Base-by-base conservation (phyloP, 2,888 invertebrate genomes). In the Cantharis lateralis region DNA sequence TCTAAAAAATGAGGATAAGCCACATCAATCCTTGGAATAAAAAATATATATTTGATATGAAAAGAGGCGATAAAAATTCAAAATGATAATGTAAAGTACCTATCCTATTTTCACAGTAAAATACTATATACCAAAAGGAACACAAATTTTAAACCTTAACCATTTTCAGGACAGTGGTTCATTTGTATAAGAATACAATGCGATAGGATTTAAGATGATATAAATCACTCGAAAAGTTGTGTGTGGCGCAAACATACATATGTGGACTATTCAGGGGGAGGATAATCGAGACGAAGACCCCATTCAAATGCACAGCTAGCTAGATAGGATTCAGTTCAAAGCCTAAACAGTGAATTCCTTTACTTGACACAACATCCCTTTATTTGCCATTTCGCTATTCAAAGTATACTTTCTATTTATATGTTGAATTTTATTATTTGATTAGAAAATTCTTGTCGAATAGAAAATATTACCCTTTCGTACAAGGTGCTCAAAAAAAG, bases 161-260 rank as follows among this genome's bases (percentile, higher is more conserved):
- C 80, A 77, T 79, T 79, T 78, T 78, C 75, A 62, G 69, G 71
- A 76, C 72, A 76, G 77, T 68, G 77, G 78, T 80, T 82, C 79
- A 82, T 82, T 82, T 82, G 82, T 83, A 83, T 83, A 78, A 82
- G 81, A 82, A 82, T 81, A 76, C 77, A 76, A 75, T 71, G 80
- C 78, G 80, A 80, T 75, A 77, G 80, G 78, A 80, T 77, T 82
- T 79, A 81, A 81, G 77, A 79, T 71, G 80, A 77, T 76, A 81
- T 82, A 81, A 82, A 82, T 82, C 81, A 80, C 79, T 72, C 72
- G 73, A 24, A 72, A 74, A 78, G 71, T 75, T 76, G 79, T 74
- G 78, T 71, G 73, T 71, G 77, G 74, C 78, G 78, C 77, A 77
- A 80, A 79, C 78, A 75, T 77, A 75, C 72, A 70, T 76, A 76